Evolutionary conservation across 2,888 invertebrate species (phyloP).

Genomic region (Polia nebulosa): DNA sequence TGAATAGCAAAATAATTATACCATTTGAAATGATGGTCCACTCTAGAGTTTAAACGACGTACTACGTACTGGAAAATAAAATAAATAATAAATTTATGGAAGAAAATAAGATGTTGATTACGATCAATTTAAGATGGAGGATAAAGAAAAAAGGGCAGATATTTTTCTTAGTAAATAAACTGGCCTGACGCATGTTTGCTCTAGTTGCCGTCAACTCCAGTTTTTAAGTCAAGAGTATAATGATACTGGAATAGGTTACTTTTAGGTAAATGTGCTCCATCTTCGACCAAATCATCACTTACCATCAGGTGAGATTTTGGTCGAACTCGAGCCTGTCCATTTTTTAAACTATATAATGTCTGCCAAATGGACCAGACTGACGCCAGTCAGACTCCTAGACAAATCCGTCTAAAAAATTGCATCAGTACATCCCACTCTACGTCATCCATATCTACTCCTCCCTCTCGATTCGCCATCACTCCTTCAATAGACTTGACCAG

Average conservation of each 20-base stretch:
- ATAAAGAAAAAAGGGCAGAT: background rate
- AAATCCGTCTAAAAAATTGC: background rate
- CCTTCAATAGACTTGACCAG: constrained; percentile 28
- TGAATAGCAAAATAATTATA: background rate
- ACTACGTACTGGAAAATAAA: background rate
- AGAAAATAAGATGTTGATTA: background rate
- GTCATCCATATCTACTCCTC: background rate
- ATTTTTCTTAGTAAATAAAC: background rate
- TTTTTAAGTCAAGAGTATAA: too few species aligned
- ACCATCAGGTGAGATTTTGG: too few species aligned
- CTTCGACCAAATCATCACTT: too few species aligned
- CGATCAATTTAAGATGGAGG: background rate
- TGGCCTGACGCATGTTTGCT: background rate
- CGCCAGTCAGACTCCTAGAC: background rate
- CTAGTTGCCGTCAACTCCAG: background rate
- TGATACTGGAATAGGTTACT: too few species aligned
- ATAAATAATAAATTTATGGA: background rate
- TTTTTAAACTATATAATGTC: too few species aligned
- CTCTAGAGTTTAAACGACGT: background rate
- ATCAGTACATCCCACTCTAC: background rate
- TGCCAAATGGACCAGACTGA: too few species aligned
- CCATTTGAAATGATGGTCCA: background rate
- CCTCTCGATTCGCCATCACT: constrained; percentile 5
- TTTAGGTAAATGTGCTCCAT: too few species aligned
- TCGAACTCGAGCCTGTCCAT: too few species aligned